Conservation (phyloP, 2,113 vertebrate genomes). For the Sinocyclocheilus anshuiensis region DNA sequence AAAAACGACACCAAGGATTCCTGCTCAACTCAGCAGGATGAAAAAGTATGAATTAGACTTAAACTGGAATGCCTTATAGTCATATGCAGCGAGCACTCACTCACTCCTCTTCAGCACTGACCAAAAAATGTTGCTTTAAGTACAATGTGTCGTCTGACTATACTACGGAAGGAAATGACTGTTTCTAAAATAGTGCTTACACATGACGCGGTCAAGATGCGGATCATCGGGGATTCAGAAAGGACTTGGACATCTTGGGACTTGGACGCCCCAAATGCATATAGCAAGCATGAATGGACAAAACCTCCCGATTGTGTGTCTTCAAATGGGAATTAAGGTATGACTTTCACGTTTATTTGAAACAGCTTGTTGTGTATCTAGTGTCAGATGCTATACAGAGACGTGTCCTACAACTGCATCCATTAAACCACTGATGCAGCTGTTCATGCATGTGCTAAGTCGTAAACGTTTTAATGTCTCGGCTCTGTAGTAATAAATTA, state of each 20-base stretch:
- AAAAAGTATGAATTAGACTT: slow-evolving; percentile 95
- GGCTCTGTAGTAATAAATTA: slow-evolving; percentile 6
- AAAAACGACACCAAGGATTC: slow-evolving; percentile 97
- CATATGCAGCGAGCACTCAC: slow-evolving; percentile 15
- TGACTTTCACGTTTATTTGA: background rate
- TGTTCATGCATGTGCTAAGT: slow-evolving; percentile 33
- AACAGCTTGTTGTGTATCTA: background rate
- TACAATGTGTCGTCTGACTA: background rate
- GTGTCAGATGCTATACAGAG: background rate
- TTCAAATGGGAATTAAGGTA: slow-evolving; percentile 1
- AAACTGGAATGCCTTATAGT: slow-evolving; percentile 64
- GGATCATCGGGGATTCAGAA: background rate
- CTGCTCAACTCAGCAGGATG: slow-evolving; percentile 89
- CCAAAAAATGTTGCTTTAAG: background rate
- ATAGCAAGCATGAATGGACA: background rate
- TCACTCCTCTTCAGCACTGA: background rate
- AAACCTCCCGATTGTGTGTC: background rate
- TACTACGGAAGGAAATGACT: background rate
- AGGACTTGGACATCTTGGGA: background rate
- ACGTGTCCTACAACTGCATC: background rate
- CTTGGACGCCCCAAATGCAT: background rate
- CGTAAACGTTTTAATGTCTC: slow-evolving; percentile 27
- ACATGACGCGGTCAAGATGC: background rate
- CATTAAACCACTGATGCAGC: background rate
- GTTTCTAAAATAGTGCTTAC: background rate